Percentiles rank a stretch among this genome's conserved stretches.
Evolutionary conservation across 1,140 invertebrate species (phyloP).

Genomic region (Tyrophagus putrescentiae): DNA sequence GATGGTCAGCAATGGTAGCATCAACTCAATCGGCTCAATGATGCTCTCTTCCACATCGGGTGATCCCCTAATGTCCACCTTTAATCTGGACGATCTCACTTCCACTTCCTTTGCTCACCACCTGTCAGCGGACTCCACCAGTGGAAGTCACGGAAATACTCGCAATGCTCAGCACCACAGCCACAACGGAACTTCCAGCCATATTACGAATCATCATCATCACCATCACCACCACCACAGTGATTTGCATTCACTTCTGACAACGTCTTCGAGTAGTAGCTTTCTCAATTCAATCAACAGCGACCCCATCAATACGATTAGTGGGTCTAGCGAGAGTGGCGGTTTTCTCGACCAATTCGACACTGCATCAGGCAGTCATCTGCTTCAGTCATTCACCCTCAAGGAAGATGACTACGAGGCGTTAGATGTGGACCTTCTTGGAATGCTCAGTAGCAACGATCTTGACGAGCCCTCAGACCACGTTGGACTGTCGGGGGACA

Average conservation of each 20-base stretch:
- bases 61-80: no score
- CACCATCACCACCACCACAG: neutral
- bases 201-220: neutral
- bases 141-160: no score
- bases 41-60: no score
- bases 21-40: no score
- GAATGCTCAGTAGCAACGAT: neutral
- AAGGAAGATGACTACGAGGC: neutral
- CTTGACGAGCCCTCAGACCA: neutral
- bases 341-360: slow-evolving; percentile 4
- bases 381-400: neutral
- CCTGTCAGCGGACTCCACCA: no score
- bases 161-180: no score
- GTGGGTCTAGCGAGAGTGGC: neutral
- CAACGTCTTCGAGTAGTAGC: neutral
- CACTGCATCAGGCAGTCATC: neutral
- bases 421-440: neutral
- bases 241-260: neutral
- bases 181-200: no score
- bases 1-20: no score
- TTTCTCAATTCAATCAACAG: neutral
- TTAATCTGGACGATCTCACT: no score
- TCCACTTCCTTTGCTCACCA: no score
- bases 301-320: neutral
- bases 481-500: no score